A percentile compares a stretch with the other conserved stretches of the same genome.
These are phyloP conservation scores for Orientallactaga bullata DNA, from an alignment of 2,113 vertebrate species.

Conservation along the genomic window DNA sequence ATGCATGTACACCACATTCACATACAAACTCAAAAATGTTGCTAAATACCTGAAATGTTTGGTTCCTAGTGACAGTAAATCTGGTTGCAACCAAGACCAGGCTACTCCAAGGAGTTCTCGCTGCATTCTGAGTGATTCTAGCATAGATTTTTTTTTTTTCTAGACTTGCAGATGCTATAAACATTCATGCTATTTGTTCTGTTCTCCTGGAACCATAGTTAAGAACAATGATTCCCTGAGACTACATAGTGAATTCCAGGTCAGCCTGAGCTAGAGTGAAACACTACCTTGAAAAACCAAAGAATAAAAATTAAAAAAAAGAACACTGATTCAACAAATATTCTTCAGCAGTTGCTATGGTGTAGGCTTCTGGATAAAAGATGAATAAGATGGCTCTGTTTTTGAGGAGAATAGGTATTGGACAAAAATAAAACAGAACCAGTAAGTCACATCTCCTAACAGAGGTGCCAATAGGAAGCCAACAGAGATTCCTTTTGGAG, in stretches of 20 bases:
- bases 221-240: too few relatives aligned
- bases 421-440: background rate
- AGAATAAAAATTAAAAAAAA: too few relatives aligned
- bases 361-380: background rate
- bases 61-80: background rate
- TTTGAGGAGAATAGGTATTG: background rate
- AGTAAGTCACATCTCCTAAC: background rate
- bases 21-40: background rate
- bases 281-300: too few relatives aligned
- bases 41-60: background rate
- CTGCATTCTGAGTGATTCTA: background rate
- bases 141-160: background rate
- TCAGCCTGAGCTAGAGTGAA: too few relatives aligned
- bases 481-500: background rate
- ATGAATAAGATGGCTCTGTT: background rate
- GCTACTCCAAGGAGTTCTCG: background rate
- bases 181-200: background rate
- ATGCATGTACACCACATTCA: background rate
- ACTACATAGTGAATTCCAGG: too few relatives aligned
- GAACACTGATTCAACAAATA: background rate
- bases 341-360: background rate
- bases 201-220: background rate
- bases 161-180: background rate
- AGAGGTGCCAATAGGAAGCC: background rate
- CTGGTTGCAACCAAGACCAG: background rate